These are phyloP conservation scores for Haliclona indistincta DNA, from an alignment of 37 sponge, comb jelly and placozoan species.

Conservation along the genomic window DNA sequence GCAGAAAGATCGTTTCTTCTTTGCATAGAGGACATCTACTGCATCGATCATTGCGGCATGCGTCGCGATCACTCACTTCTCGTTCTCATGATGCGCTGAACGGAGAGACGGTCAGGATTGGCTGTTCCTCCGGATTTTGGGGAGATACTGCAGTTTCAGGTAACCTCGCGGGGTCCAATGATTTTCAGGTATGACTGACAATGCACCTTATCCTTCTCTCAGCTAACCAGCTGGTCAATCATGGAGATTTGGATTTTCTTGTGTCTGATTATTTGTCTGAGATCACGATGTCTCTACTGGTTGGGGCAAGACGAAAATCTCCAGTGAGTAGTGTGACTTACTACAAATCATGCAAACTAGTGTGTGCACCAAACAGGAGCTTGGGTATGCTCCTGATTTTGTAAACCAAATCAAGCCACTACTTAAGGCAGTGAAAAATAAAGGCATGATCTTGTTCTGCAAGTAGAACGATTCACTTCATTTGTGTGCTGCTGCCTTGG, in stretches of 20 bases:
- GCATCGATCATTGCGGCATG: not conserved
- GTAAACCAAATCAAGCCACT: slow-evolving; percentile 58
- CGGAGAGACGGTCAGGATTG: slow-evolving; percentile 73
- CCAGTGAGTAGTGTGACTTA: slow-evolving; percentile 34
- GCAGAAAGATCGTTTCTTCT: too few species aligned
- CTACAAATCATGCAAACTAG: not conserved
- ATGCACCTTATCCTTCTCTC: not conserved
- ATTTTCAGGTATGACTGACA: not conserved
- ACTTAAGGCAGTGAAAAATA: slow-evolving; percentile 59
- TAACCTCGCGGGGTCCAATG: slow-evolving; percentile 1
- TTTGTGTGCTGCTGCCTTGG: not conserved
- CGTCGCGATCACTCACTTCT: not conserved
- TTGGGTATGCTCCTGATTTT: slow-evolving; percentile 84
- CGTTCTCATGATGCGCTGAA: not conserved
- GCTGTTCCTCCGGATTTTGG: slow-evolving; percentile 98
- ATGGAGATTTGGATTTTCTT: slow-evolving; percentile 86
- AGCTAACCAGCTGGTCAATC: slow-evolving; percentile 83
- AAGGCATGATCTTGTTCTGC: slow-evolving; percentile 34
- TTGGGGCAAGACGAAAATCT: slow-evolving; percentile 59
- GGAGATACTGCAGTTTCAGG: slow-evolving; percentile 85
- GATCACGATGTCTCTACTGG: slow-evolving; percentile 96
- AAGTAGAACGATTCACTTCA: not conserved
- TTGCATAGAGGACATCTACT: not conserved
- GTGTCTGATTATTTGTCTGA: slow-evolving; percentile 97
- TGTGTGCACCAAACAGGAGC: slow-evolving; percentile 21